Evolutionary conservation across 2,888 invertebrate genomes (phyloP).

Genomic region (Epirrita christyi): DNA sequence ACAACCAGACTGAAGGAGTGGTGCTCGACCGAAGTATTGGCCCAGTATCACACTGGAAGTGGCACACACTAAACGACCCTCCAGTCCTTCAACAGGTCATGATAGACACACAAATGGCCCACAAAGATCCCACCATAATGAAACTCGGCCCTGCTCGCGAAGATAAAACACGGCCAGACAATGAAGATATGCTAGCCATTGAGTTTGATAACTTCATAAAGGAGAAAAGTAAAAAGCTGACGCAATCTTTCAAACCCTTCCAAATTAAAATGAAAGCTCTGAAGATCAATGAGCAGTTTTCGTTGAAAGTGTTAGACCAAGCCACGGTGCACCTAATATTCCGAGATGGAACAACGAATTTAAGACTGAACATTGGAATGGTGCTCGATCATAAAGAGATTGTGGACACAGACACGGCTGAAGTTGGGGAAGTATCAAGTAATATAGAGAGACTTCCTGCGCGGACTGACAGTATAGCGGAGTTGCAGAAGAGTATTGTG

Average conservation of each 20-base stretch:
- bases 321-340: slow-evolving; percentile 69
- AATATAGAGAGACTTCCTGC: slow-evolving; percentile 57
- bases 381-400: slow-evolving; percentile 79
- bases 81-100: slow-evolving; percentile 77
- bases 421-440: slow-evolving; percentile 60
- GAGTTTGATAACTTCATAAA: slow-evolving; percentile 76
- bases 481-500: slow-evolving; percentile 61
- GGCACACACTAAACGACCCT: slow-evolving; percentile 77
- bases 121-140: slow-evolving; percentile 68
- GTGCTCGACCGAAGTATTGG: slow-evolving; percentile 69
- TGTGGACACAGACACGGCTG: slow-evolving; percentile 71
- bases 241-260: slow-evolving; percentile 71
- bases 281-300: slow-evolving; percentile 76
- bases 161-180: slow-evolving; percentile 50
- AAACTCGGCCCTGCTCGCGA: slow-evolving; percentile 54
- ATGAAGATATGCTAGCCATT: slow-evolving; percentile 76
- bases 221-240: slow-evolving; percentile 70
- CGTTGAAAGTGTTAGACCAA: slow-evolving; percentile 71
- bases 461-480: slow-evolving; percentile 67
- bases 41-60: slow-evolving; percentile 75
- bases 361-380: slow-evolving; percentile 79
- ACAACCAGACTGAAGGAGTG: slow-evolving; percentile 78
- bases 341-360: slow-evolving; percentile 69
- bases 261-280: slow-evolving; percentile 78
- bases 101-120: slow-evolving; percentile 72